Evolutionary conservation across 2,113 vertebrate genomes (phyloP), one percentile per base, ranked within the genome.

Genomic region (Labeo catla): DNA sequence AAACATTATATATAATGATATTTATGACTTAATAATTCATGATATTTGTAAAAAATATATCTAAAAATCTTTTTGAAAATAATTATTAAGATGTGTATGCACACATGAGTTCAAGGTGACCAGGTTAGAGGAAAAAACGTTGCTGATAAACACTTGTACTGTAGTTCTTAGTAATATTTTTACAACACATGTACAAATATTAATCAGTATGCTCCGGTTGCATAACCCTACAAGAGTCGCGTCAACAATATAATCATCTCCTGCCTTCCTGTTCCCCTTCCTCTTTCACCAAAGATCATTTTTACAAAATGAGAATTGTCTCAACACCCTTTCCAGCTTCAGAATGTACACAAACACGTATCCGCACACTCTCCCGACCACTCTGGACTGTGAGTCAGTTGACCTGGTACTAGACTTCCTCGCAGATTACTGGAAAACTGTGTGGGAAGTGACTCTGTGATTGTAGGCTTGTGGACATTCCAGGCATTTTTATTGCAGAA

Each of bases 301-400:
- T 73, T 84, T 16, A 12, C 11, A 1, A 59, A 84, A 73, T 4
- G 49, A 72, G 34, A 72, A 83, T 49, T 45, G 50, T 84, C 50
- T 73, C 81, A 84, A 84, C 81, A 52, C 81, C 52, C 68, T 84
- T 84, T 21, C 68, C 19, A 23, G 28, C 8, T 23, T 84, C 81
- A 39, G 7, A 73, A 84, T 15, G 50, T 59, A 84, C 81, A 57
- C 66, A 82, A 45, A 80, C 15, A 57, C 23, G 7, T 9, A 11
- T 15, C 47, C 4, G 23, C 28, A 21, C 34, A 21, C 23, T 65
- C 34, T 39, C 43, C 28, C 8, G 19, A 57, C 76, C 84, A 16
- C 47, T 52, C 47, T 34, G 7, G 13, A 16, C 19, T 66, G 2
- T 77, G 39, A 85, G 47, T 85, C 84, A 78, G 45, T 15, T 65